Conservation (phyloP, 2,113 vertebrate genomes). For the Delphinus delphis region DNA sequence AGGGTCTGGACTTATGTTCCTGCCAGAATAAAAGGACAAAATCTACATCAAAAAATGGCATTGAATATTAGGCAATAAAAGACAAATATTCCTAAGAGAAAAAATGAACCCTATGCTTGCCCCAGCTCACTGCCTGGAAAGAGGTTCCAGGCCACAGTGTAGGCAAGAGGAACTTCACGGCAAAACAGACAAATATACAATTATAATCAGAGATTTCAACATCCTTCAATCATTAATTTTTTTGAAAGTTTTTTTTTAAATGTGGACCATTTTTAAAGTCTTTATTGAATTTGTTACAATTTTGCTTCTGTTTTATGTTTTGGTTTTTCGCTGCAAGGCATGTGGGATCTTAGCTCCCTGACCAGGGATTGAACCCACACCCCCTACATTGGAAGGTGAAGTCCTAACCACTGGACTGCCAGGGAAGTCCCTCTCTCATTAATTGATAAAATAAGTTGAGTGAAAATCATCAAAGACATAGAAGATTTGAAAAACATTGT, state of each 20-base stretch:
- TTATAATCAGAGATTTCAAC: not conserved
- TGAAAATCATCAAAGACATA: not conserved
- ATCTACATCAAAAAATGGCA: not conserved
- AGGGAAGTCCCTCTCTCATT: too few species aligned
- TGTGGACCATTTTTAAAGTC: too few species aligned
- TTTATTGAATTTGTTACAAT: too few species aligned
- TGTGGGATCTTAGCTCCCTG: too few species aligned
- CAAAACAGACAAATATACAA: not conserved
- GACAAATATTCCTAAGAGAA: not conserved
- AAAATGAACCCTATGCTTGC: not conserved
- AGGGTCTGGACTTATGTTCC: not conserved
- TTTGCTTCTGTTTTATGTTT: too few species aligned
- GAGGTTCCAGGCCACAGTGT: too few species aligned
- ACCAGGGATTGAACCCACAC: too few species aligned
- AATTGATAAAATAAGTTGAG: not conserved
- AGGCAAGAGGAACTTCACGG: too few species aligned
- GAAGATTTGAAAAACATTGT: not conserved
- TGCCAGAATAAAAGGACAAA: not conserved
- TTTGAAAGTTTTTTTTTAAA: too few species aligned
- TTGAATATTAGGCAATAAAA: not conserved
- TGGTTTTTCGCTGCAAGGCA: fast-evolving
- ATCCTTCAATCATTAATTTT: not conserved
- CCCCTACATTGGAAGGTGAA: too few species aligned
- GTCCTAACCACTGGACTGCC: too few species aligned
- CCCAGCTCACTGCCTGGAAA: not conserved